A percentile compares a stretch with the other conserved stretches of the same genome.
Evolutionary conservation across 2,888 invertebrate species (phyloP).

Genomic region (Scotopteryx bipunctaria): DNA sequence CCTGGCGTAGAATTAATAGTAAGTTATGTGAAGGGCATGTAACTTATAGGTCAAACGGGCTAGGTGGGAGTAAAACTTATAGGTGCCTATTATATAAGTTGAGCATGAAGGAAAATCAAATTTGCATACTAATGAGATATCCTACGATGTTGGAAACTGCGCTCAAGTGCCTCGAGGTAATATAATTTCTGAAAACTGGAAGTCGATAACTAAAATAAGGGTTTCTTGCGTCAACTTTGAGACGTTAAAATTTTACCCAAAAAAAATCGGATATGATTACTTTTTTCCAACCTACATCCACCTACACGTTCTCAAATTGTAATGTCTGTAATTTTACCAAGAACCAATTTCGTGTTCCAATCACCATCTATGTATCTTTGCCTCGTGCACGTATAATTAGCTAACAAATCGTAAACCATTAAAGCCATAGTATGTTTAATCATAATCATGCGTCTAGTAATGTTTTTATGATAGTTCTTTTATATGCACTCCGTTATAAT

Average conservation of each 20-base stretch:
- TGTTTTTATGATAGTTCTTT: slow-evolving; percentile 10
- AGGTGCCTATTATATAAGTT: background rate
- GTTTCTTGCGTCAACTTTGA: too few relatives aligned
- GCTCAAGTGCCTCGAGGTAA: too few relatives aligned
- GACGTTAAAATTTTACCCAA: too few relatives aligned
- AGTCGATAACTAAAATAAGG: too few relatives aligned
- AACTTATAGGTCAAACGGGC: slow-evolving; percentile 8
- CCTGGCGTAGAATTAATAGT: slow-evolving; percentile 34
- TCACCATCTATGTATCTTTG: background rate
- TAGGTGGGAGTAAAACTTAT: background rate
- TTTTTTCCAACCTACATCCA: too few relatives aligned
- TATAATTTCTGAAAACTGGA: too few relatives aligned
- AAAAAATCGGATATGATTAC: too few relatives aligned
- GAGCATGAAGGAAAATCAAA: too few relatives aligned
- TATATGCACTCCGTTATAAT: slow-evolving; percentile 22
- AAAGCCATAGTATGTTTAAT: background rate
- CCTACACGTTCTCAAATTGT: too few relatives aligned
- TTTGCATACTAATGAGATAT: too few relatives aligned
- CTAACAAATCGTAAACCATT: background rate
- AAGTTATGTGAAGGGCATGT: slow-evolving; percentile 7
- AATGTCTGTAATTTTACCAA: too few relatives aligned
- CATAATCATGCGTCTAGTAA: slow-evolving; percentile 11
- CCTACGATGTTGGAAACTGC: too few relatives aligned
- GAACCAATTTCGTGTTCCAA: background rate
- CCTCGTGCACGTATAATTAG: background rate